Percentiles rank a stretch among this genome's conserved stretches.
phyloP scores from a whole-genome alignment of 2,113 vertebrate genomes.

The Platysternon megacephalum region DNA sequence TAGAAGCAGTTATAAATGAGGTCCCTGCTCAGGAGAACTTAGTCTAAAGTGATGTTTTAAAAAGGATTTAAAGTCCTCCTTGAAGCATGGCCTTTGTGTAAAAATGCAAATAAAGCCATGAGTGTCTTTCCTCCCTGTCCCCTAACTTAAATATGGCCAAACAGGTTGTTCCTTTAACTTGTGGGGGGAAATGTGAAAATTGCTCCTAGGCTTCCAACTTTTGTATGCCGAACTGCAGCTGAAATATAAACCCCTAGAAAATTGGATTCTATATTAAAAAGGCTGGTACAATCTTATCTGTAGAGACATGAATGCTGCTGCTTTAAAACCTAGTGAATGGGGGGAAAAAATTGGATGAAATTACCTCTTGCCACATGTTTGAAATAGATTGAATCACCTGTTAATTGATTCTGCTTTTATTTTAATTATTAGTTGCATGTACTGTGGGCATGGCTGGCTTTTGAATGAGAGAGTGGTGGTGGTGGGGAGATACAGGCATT shows the following conservation, averaged over 20 bases:
- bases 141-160: background rate
- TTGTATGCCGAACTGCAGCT: background rate
- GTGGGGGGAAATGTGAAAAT: background rate
- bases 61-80: background rate
- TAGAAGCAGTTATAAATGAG: background rate
- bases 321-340: conserved; percentile 25
- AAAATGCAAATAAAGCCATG: background rate
- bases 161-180: background rate
- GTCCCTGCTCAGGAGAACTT: background rate
- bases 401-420: background rate
- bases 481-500: background rate
- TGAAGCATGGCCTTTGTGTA: background rate
- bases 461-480: background rate
- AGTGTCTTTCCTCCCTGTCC: background rate
- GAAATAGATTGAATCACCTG: background rate
- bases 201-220: conserved; percentile 20
- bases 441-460: rapidly evolving
- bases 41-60: background rate
- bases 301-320: conserved; percentile 9
- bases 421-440: background rate
- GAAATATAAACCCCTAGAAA: conserved; percentile 23
- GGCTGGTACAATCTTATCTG: conserved; percentile 8
- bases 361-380: background rate
- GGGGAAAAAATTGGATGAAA: background rate
- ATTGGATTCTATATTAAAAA: conserved; percentile 38